phyloP scores from a whole-genome alignment of 2,888 invertebrate genomes.

The Leptinotarsa tumamoca region DNA sequence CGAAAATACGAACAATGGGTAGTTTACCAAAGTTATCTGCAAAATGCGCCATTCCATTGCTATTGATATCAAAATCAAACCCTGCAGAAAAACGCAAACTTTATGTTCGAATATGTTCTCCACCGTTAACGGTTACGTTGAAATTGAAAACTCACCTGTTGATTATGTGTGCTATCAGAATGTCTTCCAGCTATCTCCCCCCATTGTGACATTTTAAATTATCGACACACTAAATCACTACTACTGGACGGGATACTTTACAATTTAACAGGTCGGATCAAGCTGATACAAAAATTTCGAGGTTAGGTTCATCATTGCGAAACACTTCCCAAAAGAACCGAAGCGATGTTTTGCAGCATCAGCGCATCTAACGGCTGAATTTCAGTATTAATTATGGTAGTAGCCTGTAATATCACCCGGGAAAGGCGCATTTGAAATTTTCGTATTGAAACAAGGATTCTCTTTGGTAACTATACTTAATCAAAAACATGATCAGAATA shows the following conservation, averaged over 20 bases:
- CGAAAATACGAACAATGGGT: too few relatives aligned
- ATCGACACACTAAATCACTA: background rate
- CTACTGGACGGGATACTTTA: background rate
- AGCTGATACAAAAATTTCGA: background rate
- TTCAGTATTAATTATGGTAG: background rate
- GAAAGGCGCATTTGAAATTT: background rate
- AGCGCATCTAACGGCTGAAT: constrained; percentile 2
- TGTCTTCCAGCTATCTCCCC: background rate
- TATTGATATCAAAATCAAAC: too few relatives aligned
- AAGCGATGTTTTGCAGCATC: too few relatives aligned
- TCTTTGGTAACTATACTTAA: background rate
- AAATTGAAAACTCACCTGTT: background rate
- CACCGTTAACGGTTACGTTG: too few relatives aligned
- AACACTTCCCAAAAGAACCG: too few relatives aligned
- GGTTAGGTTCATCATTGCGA: background rate
- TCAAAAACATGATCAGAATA: background rate
- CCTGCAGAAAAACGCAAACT: too few relatives aligned
- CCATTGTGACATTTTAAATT: background rate
- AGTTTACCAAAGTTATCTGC: too few relatives aligned
- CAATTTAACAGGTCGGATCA: background rate
- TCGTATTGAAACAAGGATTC: background rate
- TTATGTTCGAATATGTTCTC: too few relatives aligned
- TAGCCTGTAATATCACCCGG: background rate
- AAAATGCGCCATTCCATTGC: too few relatives aligned
- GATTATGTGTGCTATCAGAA: background rate